These are phyloP conservation scores for Noctua janthe DNA, from an alignment of 2,888 invertebrate species.

Conservation along the genomic window DNA sequence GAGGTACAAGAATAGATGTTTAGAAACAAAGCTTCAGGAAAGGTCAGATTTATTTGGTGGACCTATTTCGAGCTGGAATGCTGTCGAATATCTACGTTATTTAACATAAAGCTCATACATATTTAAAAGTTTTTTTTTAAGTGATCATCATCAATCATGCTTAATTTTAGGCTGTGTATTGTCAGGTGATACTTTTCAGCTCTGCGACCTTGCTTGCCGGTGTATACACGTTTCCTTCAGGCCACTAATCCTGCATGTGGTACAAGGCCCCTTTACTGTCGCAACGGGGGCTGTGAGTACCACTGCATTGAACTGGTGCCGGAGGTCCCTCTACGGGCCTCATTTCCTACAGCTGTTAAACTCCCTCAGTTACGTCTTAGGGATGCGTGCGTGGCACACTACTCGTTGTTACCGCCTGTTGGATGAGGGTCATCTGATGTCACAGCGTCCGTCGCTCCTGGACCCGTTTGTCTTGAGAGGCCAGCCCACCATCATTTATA, in stretches of 20 bases:
- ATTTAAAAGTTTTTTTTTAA: slow-evolving; percentile 2
- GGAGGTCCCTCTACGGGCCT: neutral
- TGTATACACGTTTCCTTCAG: neutral
- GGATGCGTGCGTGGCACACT: neutral
- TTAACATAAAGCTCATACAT: neutral
- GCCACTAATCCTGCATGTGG: neutral
- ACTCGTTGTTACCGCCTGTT: neutral
- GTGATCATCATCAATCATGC: no score
- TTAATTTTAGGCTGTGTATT: neutral
- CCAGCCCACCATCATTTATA: neutral
- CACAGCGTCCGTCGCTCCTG: neutral
- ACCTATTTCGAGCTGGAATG: neutral
- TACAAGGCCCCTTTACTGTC: neutral
- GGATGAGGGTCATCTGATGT: neutral
- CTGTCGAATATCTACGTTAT: neutral
- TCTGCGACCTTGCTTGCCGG: neutral
- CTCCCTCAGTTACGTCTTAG: neutral
- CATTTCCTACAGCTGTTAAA: neutral
- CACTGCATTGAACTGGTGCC: neutral
- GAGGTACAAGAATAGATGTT: neutral
- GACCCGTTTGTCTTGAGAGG: neutral
- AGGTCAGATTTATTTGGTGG: neutral
- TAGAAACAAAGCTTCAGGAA: neutral
- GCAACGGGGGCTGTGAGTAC: neutral
- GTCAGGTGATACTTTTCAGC: neutral